phyloP scores from a whole-genome alignment of 2,797 vertebrate species.

The Pangasius macronema region DNA sequence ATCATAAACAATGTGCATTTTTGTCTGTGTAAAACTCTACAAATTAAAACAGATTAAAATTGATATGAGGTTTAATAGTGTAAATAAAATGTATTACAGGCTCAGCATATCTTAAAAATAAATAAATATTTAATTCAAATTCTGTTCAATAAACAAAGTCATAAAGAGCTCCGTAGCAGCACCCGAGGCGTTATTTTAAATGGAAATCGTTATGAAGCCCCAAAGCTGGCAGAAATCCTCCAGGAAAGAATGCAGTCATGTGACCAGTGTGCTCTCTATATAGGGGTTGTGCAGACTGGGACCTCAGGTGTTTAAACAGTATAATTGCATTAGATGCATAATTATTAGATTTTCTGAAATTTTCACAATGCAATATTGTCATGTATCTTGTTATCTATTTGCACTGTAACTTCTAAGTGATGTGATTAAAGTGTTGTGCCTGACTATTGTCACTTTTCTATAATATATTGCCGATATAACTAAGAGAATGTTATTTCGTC shows the following conservation, averaged over 20 bases:
- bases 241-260: neutral
- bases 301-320: neutral
- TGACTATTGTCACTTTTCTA: neutral
- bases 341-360: neutral
- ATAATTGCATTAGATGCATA: neutral
- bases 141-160: neutral
- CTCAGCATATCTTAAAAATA: neutral
- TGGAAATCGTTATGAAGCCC: neutral
- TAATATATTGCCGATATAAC: neutral
- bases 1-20: neutral
- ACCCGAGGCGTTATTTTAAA: neutral
- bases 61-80: neutral
- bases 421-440: neutral
- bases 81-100: neutral
- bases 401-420: neutral
- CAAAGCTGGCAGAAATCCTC: neutral
- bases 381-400: neutral
- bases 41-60: neutral
- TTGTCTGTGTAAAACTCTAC: neutral
- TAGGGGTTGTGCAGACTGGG: neutral
- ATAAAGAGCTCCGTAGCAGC: neutral
- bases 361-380: neutral
- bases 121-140: neutral
- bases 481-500: neutral
- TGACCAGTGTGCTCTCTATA: neutral